phyloP scores from a whole-genome alignment of 2,888 invertebrate species.

The Coelopa pilipes region DNA sequence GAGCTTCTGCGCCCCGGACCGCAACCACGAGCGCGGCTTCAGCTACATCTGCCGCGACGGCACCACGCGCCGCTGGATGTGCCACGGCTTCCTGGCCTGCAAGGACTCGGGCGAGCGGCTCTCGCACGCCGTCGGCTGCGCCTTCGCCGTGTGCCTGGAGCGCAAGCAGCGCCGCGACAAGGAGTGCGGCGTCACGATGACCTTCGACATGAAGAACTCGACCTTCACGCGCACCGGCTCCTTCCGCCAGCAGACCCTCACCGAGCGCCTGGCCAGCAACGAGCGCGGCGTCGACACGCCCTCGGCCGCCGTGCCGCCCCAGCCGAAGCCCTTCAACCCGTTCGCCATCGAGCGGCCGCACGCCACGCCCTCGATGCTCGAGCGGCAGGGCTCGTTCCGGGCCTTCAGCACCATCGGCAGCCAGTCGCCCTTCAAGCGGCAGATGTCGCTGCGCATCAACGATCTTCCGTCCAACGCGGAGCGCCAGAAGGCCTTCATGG shows the following conservation, averaged over 20 bases:
- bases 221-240: conserved; percentile 94
- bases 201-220: conserved; percentile 87
- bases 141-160: conserved; percentile 97
- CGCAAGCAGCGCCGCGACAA: conserved; percentile 97
- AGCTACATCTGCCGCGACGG: conserved; percentile 99
- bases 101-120: conserved; percentile 97
- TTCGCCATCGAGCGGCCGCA: conserved; percentile 96
- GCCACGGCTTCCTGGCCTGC: conserved; percentile 96
- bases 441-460: conserved; percentile 92
- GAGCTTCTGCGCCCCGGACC: conserved; percentile 99
- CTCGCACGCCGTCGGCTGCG: conserved; percentile 99
- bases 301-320: conserved; percentile 66
- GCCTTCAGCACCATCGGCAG: conserved; percentile 82
- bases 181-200: conserved; percentile 94
- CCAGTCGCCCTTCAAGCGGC: conserved; percentile 94
- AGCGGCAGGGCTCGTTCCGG: conserved; percentile 94
- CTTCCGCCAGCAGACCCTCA: conserved; percentile 85
- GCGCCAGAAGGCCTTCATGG: conserved; percentile 71
- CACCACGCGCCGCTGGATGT: conserved; percentile 99
- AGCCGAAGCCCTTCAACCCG: conserved; percentile 81
- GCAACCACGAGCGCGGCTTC: conserved; percentile 95
- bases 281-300: conserved; percentile 67
- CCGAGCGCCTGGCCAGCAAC: conserved; percentile 75
- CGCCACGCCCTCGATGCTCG: conserved; percentile 92
- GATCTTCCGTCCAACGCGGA: conserved; percentile 96